Evolutionary conservation across 2,888 invertebrate genomes (phyloP).

Genomic region (Gordius sp.): DNA sequence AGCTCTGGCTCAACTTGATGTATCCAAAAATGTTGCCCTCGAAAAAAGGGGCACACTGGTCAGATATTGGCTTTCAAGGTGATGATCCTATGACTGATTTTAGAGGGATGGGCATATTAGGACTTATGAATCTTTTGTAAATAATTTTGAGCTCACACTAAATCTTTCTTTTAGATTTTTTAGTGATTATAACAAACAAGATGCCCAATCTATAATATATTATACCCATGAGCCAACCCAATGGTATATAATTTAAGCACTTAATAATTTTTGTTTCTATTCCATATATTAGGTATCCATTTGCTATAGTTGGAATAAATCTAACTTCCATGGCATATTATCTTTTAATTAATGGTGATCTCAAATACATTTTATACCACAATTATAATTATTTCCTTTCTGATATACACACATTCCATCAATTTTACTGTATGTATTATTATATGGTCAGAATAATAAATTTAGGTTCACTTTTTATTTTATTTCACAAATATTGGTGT

Average conservation of each 20-base stretch:
- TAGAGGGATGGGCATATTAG: slow-evolving; percentile 80
- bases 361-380: slow-evolving; percentile 73
- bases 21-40: neutral
- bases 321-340: slow-evolving; percentile 64
- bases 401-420: neutral
- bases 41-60: neutral
- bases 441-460: neutral
- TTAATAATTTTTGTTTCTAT: slow-evolving; percentile 14
- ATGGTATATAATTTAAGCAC: too few species aligned
- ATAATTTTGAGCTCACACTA: too few species aligned
- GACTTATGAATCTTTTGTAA: slow-evolving; percentile 60
- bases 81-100: slow-evolving; percentile 94
- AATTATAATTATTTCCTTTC: neutral
- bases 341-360: slow-evolving; percentile 48
- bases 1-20: neutral
- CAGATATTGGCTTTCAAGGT: slow-evolving; percentile 39
- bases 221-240: too few species aligned
- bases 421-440: neutral
- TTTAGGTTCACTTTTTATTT: slow-evolving; percentile 49
- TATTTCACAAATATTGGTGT: slow-evolving; percentile 81
- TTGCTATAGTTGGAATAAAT: slow-evolving; percentile 52
- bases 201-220: too few species aligned
- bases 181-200: too few species aligned
- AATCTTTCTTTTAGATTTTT: too few species aligned
- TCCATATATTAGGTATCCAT: slow-evolving; percentile 30